phyloP scores from a whole-genome alignment of 2,113 vertebrate genomes.

The Ictidomys tridecemlineatus region DNA sequence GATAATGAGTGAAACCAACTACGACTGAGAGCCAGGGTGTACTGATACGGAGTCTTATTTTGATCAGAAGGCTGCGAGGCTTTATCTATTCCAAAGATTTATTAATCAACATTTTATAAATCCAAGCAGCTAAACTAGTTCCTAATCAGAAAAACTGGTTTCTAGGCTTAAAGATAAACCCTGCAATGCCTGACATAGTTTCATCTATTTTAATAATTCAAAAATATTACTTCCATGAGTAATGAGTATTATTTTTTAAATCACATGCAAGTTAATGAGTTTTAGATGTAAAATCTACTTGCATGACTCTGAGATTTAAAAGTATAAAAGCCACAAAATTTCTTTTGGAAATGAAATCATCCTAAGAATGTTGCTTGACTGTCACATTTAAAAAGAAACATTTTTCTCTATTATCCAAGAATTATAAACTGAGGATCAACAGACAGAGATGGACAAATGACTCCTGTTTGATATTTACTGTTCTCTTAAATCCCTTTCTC shows the following conservation, averaged over 20 bases:
- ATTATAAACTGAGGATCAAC: background rate
- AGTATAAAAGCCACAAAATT: conserved; percentile 2
- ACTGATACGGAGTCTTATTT: background rate
- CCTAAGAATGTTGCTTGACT: conserved; percentile 30
- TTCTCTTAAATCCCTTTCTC: background rate
- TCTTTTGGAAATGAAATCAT: conserved; percentile 58
- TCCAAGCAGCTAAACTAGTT: background rate
- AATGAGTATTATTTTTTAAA: background rate
- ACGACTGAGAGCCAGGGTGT: background rate
- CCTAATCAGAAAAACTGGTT: background rate
- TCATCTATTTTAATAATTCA: background rate
- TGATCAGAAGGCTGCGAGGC: background rate
- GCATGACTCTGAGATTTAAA: background rate
- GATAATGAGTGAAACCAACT: background rate
- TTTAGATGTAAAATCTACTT: background rate
- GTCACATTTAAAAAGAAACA: conserved; percentile 25
- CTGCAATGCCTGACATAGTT: background rate
- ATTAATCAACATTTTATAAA: conserved; percentile 23
- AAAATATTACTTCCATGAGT: background rate
- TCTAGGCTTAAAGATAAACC: background rate
- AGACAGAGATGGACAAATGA: accelerated
- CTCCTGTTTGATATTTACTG: background rate
- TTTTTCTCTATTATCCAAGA: background rate
- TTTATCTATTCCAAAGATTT: background rate
- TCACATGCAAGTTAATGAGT: background rate